Conservation (phyloP, 2,113 vertebrate species). For the Lophura nycthemera region DNA sequence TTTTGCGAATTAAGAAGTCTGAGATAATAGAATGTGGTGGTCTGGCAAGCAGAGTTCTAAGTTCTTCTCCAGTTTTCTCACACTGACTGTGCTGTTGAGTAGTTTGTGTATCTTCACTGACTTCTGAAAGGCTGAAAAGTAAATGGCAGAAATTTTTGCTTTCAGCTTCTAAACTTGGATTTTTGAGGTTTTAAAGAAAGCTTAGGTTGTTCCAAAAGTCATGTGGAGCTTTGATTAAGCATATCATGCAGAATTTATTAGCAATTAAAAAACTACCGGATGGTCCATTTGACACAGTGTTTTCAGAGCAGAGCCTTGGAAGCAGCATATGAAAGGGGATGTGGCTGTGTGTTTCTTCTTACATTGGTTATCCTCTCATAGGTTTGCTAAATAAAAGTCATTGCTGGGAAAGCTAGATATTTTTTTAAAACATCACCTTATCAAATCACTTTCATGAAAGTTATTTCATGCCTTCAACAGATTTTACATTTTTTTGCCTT, state of each 20-base stretch:
- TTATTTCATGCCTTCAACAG: conserved; percentile 8
- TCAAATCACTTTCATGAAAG: neutral
- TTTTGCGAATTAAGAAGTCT: neutral
- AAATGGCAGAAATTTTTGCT: neutral
- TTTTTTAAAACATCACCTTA: neutral
- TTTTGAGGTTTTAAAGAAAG: neutral
- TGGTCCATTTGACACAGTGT: neutral
- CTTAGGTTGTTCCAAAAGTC: neutral
- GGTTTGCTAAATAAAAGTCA: neutral
- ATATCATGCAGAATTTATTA: neutral
- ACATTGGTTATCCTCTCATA: neutral
- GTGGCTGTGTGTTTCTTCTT: neutral
- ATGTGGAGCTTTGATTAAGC: neutral
- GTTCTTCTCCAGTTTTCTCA: neutral
- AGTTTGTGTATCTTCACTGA: neutral
- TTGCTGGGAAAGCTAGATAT: neutral
- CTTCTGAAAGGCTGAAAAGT: neutral
- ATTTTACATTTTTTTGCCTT: conserved; percentile 9
- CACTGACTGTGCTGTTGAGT: neutral
- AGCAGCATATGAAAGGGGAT: neutral
- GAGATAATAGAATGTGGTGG: neutral
- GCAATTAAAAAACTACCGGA: neutral
- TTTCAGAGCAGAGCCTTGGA: neutral
- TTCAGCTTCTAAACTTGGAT: neutral
- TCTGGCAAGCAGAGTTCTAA: neutral